phyloP scores from a whole-genome alignment of 2,888 invertebrate genomes.

The Aethes cnicana region DNA sequence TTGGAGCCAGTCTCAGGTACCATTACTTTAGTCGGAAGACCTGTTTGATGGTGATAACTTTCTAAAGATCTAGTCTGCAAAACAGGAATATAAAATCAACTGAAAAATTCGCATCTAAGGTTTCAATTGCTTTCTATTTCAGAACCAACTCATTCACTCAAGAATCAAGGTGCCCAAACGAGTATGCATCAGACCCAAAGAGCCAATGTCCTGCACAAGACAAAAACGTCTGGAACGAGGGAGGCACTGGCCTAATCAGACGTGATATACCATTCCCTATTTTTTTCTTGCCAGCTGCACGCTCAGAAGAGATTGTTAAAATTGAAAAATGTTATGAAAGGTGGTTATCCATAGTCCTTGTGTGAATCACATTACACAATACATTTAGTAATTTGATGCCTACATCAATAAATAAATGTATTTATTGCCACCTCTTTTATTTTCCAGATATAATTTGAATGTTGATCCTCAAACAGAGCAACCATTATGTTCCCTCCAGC shows the following conservation, averaged over 20 bases:
- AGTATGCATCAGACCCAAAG: slow-evolving; percentile 79
- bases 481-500: slow-evolving; percentile 93
- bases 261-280: slow-evolving; percentile 94
- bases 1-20: no score
- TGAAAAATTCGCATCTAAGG: not conserved
- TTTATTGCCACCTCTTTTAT: not conserved
- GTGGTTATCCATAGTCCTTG: slow-evolving; percentile 40
- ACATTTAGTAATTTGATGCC: not conserved
- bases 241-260: slow-evolving; percentile 88
- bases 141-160: slow-evolving; percentile 73
- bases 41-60: no score
- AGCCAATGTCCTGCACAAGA: slow-evolving; percentile 75
- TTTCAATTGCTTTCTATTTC: slow-evolving; percentile 38
- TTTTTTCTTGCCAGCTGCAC: slow-evolving; percentile 85
- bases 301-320: slow-evolving; percentile 79
- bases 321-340: slow-evolving; percentile 84
- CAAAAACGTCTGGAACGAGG: slow-evolving; percentile 91
- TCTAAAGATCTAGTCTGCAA: no score
- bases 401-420: slow-evolving; percentile 1
- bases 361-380: no score
- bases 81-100: no score
- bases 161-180: slow-evolving; percentile 93
- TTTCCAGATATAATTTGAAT: slow-evolving; percentile 86
- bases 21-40: no score
- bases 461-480: slow-evolving; percentile 83